Base-by-base conservation (phyloP, 2,113 vertebrate species). In the Paracanthobrama guichenoti region DNA sequence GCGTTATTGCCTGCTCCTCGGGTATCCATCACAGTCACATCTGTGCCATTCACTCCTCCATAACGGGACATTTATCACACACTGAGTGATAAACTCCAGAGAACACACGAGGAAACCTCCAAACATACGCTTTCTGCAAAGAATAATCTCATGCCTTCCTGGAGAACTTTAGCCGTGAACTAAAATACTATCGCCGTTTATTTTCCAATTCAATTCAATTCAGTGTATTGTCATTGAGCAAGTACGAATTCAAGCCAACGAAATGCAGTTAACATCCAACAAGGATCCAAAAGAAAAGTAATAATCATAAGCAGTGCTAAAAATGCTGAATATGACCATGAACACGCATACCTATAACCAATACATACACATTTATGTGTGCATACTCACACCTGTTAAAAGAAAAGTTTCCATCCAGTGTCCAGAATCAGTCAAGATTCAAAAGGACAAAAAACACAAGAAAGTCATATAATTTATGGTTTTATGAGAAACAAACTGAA, bases 21-120 rank as follows among this genome's bases (percentile, higher is more conserved):
- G 28, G 35, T 24, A 81, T 85, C 69, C 46, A 75, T 85, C 69
- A 85, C 4, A 20, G 59, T 85, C 78, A 44, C 71, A 18, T 35
- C 84, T 16, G 18, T 50, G 53, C 53, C 53, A 55, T 55, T 4
- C 3, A 12, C 12, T 2, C 46, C 12, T 12, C 28, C 9, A 20
- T 20, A 66, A 55, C 59, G 66, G 26, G 73, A 55, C 64, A 67
- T 85, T 80, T 42, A 13, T 18, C 76, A 22, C 4, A 53, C 16
- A 18, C 62, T 12, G 62, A 66, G 14, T 14, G 26, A 55, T 18
- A 53, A 2, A 53, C 50, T 53, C 31, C 31, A 35, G 31, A 35
- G 31, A n/a, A n/a, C n/a, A n/a, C n/a, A n/a, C n/a, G n/a, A n/a
- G n/a, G n/a, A n/a, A n/a, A 31, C 57, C 24, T 14, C 11, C 4